Evolutionary conservation across 30 jellyfish, hydroid and myxozoan species (phyloP).

Genomic region (Sanderia malayensis): DNA sequence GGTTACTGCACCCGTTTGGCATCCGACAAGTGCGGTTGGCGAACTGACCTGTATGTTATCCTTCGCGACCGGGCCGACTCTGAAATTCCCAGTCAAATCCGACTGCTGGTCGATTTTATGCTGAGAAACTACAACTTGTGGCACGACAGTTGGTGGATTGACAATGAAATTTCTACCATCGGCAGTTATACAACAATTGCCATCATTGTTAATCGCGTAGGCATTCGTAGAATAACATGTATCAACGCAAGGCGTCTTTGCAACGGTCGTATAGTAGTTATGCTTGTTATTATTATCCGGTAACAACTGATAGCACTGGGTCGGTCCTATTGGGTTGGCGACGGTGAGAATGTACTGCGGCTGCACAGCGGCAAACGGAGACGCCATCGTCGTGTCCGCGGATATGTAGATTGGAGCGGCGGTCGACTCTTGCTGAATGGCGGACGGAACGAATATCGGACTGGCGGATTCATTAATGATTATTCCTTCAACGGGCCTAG

Average conservation of each 20-base stretch:
- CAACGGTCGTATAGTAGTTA: constrained; percentile 41
- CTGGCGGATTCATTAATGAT: constrained; percentile 68
- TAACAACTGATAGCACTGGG: constrained; percentile 83
- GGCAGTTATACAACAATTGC: constrained; percentile 33
- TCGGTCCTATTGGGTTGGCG: constrained; percentile 65
- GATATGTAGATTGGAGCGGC: constrained; percentile 52
- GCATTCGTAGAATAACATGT: constrained; percentile 50
- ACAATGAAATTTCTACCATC: constrained; percentile 57
- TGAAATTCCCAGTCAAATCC: constrained; percentile 63
- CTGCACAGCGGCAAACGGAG: constrained; percentile 88
- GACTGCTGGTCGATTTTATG: constrained; percentile 46
- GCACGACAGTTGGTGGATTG: constrained; percentile 49
- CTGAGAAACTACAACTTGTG: constrained; percentile 51
- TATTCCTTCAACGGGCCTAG: constrained; percentile 69
- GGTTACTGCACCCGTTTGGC: constrained; percentile 21
- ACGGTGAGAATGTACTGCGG: constrained; percentile 92
- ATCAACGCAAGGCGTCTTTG: constrained; percentile 51
- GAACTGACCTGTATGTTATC: constrained; percentile 32
- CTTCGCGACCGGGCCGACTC: constrained; percentile 30
- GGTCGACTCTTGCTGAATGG: constrained; percentile 45
- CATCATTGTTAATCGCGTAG: constrained; percentile 27
- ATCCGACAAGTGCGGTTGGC: constrained; percentile 23
- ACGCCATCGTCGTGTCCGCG: constrained; percentile 49
- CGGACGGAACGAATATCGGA: constrained; percentile 70
- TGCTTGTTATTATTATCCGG: constrained; percentile 45